A percentile compares a stretch with the other conserved stretches of the same genome.
These are phyloP conservation scores for Aurelia sp. DNA, from an alignment of 30 jellyfish, hydroid and myxozoan species.

Conservation along the genomic window DNA sequence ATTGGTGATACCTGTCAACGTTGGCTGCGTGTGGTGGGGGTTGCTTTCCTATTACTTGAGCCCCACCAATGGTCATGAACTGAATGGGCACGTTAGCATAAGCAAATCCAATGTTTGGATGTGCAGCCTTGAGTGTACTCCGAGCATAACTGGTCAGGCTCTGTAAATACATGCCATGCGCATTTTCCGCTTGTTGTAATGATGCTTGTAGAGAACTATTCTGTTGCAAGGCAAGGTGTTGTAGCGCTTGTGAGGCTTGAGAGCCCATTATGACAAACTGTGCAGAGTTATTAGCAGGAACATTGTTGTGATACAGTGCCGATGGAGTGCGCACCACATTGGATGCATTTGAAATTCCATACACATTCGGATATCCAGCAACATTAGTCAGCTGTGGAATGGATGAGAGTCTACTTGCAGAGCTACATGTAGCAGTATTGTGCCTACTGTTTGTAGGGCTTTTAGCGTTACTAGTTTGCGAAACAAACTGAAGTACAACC, in stretches of 20 bases:
- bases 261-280: conserved; percentile 76
- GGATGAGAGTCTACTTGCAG: neutral
- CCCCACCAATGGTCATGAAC: conserved; percentile 64
- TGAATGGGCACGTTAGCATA: conserved; percentile 69
- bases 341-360: conserved; percentile 52
- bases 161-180: conserved; percentile 68
- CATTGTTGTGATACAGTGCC: conserved; percentile 30
- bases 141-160: conserved; percentile 52
- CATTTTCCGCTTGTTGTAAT: conserved; percentile 49
- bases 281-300: conserved; percentile 44
- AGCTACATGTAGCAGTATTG: neutral
- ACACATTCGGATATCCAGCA: conserved; percentile 19
- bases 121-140: conserved; percentile 31
- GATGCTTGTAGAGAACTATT: conserved; percentile 60
- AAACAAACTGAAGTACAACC: conserved; percentile 24
- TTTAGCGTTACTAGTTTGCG: neutral
- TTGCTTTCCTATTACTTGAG: conserved; percentile 71
- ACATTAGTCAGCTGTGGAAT: conserved; percentile 29
- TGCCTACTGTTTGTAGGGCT: neutral
- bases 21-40: conserved; percentile 38
- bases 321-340: conserved; percentile 19
- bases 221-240: conserved; percentile 72
- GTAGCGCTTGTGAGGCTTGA: conserved; percentile 82
- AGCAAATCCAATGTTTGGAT: conserved; percentile 49
- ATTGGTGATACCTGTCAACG: conserved; percentile 37